Evolutionary conservation across 2,113 vertebrate species (phyloP), one percentile per base, ranked within the genome.

Genomic region (Crotalus horridus): DNA sequence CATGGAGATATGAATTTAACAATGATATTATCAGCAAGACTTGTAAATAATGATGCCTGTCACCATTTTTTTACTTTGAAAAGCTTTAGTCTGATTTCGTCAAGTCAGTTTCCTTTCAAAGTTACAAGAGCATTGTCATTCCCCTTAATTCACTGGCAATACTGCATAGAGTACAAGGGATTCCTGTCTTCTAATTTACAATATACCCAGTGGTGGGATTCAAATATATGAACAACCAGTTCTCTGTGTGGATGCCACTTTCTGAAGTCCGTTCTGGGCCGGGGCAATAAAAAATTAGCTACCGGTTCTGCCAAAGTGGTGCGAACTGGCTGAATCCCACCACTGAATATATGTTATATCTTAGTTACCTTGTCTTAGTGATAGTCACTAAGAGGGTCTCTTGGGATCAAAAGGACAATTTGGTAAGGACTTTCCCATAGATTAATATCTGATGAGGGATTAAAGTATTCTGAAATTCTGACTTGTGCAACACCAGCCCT

Each of bases 401-500:
- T 15, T 85, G 15, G 93, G 91, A 91, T 59, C 0, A 88, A 93
- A 95, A 89, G 69, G 91, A 89, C 1, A 92, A 39, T 51, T 91
- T 59, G 1, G 5, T 96, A 59, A 92, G 12, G 56, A 46, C 0
- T 29, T 90, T 90, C 94, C 90, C 20, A 55, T 29, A 46, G 1
- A 11, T 61, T 93, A 93, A 0, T 58, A 89, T 12, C 85, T 20
- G 54, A 8, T 90, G 13, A 46, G 1, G 29, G 21, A 81, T 74
- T 58, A 87, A 88, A 94, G 10, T 20, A 39, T 4, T 92, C 81
- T 93, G 43, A 91, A 93, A 94, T 92, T 6, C 74, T 81, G 74
- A 9, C 74, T 81, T 39, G 33, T 21, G 7, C 17, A 81, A 43
- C 17, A 81, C 33, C 7, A 39, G 33, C 33, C 74, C 33, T 43